Evolutionary conservation across 2,888 invertebrate genomes (phyloP).

Genomic region (Brachylomia viminalis): DNA sequence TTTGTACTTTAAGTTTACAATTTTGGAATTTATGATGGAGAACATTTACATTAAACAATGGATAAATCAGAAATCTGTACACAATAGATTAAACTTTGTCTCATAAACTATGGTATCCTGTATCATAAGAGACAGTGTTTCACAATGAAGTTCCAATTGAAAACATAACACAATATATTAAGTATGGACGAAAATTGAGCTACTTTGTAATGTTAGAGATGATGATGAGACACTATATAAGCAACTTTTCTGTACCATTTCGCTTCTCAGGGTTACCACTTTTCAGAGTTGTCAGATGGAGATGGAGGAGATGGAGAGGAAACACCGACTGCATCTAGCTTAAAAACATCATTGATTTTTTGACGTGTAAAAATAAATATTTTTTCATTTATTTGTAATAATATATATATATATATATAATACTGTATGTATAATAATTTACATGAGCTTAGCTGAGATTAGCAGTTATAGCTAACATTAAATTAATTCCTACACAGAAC

Average conservation of each 20-base stretch:
- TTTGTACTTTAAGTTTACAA: too few species aligned
- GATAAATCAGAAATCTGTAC: too few species aligned
- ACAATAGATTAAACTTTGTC: too few species aligned
- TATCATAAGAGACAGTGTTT: too few species aligned
- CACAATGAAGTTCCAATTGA: too few species aligned
- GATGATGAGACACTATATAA: not conserved
- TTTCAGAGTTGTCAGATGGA: not conserved
- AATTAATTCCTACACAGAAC: conserved; percentile 26
- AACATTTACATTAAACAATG: too few species aligned
- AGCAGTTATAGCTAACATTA: conserved; percentile 10
- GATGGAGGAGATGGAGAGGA: too few species aligned
- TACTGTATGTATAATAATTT: not conserved
- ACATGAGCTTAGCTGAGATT: not conserved
- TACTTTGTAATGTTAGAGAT: not conserved
- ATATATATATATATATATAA: too few species aligned
- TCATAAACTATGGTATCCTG: too few species aligned
- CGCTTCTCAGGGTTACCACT: not conserved
- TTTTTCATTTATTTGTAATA: not conserved
- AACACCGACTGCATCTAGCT: not conserved
- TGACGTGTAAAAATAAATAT: not conserved
- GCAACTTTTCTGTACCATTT: not conserved
- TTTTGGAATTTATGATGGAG: too few species aligned
- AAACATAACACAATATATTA: not conserved
- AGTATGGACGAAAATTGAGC: not conserved
- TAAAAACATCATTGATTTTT: too few species aligned